Conservation (phyloP, 1,140 invertebrate species). For the Eriocheir sinensis region DNA sequence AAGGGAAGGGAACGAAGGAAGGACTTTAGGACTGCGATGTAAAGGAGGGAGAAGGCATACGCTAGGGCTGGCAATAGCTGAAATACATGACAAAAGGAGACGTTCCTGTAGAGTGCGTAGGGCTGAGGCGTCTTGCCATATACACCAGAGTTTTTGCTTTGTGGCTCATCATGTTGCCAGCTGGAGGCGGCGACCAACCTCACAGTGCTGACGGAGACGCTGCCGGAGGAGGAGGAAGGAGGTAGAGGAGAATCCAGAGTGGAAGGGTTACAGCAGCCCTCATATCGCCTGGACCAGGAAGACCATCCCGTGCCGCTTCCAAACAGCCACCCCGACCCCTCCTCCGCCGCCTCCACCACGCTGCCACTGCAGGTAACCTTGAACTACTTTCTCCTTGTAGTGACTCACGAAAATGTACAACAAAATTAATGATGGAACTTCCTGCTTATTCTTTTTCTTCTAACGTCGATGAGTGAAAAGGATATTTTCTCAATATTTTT, state of each 20-base stretch:
- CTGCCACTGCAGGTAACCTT: conserved; percentile 10
- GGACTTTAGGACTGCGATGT: background rate
- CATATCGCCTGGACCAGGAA: background rate
- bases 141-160: no score
- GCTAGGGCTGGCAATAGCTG: background rate
- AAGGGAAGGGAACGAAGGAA: background rate
- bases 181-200: conserved; percentile 36
- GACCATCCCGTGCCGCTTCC: background rate
- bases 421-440: background rate
- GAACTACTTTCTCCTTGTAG: background rate
- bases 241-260: no score
- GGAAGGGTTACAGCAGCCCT: background rate
- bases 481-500: no score
- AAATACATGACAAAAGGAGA: background rate
- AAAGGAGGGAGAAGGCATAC: background rate
- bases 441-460: conserved; percentile 9
- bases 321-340: background rate
- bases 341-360: conserved; percentile 18
- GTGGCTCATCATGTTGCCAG: background rate
- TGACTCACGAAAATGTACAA: no score
- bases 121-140: background rate
- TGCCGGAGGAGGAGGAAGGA: background rate
- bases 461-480: no score
- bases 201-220: background rate
- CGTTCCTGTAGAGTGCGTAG: background rate